Conservation (phyloP, 92 coral and sea anemone species). For the Isaurus tuberculatus region DNA sequence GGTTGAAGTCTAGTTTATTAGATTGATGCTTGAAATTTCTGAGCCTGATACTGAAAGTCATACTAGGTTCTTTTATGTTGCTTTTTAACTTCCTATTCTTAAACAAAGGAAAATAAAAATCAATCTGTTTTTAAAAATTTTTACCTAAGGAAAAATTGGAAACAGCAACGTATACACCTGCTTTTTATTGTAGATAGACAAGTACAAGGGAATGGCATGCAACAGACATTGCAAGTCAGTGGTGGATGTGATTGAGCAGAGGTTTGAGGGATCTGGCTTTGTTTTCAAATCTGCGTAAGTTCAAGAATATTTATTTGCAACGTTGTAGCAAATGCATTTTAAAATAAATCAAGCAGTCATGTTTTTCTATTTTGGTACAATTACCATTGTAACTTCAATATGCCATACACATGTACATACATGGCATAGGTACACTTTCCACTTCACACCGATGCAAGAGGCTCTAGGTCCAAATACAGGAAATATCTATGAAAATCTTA, state of each 20-base stretch:
- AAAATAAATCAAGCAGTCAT: conserved; percentile 12
- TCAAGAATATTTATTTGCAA: not conserved
- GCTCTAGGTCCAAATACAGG: no score
- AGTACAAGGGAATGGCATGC: conserved; percentile 9
- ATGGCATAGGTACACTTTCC: not conserved
- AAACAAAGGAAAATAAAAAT: no score
- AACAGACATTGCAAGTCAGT: not conserved
- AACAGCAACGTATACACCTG: no score
- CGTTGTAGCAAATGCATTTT: conserved; percentile 1
- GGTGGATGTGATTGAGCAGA: conserved; percentile 17
- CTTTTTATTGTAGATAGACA: not conserved
- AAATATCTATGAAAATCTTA: no score
- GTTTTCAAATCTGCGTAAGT: conserved; percentile 19
- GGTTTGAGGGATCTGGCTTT: conserved; percentile 1
- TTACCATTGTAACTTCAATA: conserved; percentile 5
- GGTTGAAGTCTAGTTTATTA: no score
- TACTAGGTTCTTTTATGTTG: no score
- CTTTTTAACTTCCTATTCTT: no score
- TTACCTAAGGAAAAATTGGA: no score
- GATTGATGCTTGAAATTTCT: no score
- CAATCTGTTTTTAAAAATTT: no score
- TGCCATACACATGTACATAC: conserved; percentile 16
- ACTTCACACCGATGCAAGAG: no score
- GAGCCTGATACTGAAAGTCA: no score
- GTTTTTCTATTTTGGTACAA: conserved; percentile 11